A percentile compares a stretch with the other conserved stretches of the same genome.
Evolutionary conservation across 1,140 invertebrate species (phyloP).

Genomic region (Pogonus chalceus): DNA sequence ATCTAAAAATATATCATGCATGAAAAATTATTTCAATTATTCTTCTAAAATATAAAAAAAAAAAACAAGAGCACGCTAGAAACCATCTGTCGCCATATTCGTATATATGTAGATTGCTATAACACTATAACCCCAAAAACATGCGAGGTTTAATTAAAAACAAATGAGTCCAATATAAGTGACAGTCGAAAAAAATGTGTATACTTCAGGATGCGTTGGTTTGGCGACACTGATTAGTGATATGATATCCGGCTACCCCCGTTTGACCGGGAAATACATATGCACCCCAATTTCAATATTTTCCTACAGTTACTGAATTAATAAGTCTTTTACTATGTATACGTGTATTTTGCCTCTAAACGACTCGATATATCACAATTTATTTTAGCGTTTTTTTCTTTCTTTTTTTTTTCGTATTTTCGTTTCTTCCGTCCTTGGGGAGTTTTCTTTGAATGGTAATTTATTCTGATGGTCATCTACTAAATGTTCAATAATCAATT

Average conservation of each 20-base stretch:
- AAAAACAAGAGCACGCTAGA: no score
- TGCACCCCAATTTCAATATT: neutral
- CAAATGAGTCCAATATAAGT: neutral
- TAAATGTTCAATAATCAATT: neutral
- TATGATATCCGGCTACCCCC: neutral
- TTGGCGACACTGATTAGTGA: neutral
- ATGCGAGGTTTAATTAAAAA: constrained; percentile 1
- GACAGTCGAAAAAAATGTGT: constrained; percentile 1
- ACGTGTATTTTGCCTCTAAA: neutral
- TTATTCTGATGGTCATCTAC: neutral
- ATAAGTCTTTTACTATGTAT: neutral
- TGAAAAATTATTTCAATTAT: no score
- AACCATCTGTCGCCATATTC: no score
- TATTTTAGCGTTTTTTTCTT: neutral
- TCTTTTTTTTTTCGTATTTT: neutral
- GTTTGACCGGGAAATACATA: neutral
- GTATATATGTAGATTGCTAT: no score
- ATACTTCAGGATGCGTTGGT: neutral
- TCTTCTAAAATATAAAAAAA: no score
- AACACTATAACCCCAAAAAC: no score
- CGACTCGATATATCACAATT: neutral
- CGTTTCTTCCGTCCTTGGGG: neutral
- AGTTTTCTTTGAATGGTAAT: neutral
- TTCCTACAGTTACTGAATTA: neutral
- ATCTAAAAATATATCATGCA: no score